Percentiles rank a stretch among this genome's conserved stretches.
These are phyloP conservation scores for Lochmaea crataegi DNA, from an alignment of 2,888 invertebrate species.

Conservation along the genomic window DNA sequence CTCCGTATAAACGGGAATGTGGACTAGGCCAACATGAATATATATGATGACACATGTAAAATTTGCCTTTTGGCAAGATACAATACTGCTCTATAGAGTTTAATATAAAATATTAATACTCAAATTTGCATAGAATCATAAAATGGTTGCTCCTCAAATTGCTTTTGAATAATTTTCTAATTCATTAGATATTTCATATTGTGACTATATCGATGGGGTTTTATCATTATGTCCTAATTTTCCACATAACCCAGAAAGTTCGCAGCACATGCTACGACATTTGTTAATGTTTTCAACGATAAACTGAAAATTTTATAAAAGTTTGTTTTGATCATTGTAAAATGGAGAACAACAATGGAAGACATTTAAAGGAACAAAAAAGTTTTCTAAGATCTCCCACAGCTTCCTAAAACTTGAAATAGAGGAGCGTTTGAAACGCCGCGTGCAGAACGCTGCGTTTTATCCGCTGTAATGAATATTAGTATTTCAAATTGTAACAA, in stretches of 20 bases:
- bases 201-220: constrained; percentile 9
- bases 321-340: not conserved
- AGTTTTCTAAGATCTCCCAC: no score
- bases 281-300: no score
- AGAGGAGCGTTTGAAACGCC: no score
- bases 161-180: constrained; percentile 19
- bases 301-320: no score
- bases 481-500: no score
- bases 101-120: constrained; percentile 34
- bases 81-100: constrained; percentile 30
- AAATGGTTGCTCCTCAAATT: constrained; percentile 25
- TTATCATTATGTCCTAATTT: not conserved
- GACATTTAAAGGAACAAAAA: no score
- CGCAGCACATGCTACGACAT: not conserved
- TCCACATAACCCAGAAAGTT: not conserved
- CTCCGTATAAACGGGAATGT: constrained; percentile 38
- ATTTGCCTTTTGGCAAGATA: constrained; percentile 42
- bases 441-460: no score
- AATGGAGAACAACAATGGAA: no score
- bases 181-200: constrained; percentile 15
- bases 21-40: constrained; percentile 41
- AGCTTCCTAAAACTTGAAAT: no score
- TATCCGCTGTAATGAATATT: no score
- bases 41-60: constrained; percentile 45
- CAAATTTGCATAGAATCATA: constrained; percentile 40